A percentile compares a stretch with the other conserved stretches of the same genome.
Evolutionary conservation across 1,140 invertebrate genomes (phyloP).

Genomic region (Tetramorium simillimum): DNA sequence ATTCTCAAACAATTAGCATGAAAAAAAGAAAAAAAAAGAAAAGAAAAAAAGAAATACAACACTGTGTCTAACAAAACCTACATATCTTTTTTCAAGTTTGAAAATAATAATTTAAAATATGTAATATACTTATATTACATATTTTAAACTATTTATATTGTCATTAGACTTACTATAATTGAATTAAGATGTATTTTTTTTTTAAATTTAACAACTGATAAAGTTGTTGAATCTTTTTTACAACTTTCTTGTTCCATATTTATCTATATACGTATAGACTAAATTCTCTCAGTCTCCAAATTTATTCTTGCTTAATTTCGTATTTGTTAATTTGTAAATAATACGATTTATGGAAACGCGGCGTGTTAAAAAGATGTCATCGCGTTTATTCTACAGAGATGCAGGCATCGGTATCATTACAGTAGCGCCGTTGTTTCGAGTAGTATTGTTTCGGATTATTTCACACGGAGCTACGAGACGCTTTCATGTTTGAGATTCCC

Average conservation of each 20-base stretch:
- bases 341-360: background rate
- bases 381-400: background rate
- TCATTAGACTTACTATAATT: background rate
- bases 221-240: background rate
- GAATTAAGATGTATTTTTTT: background rate
- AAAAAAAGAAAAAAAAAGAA: too few relatives aligned
- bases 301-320: background rate
- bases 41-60: too few relatives aligned
- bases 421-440: conserved; percentile 54
- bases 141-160: too few relatives aligned
- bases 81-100: background rate
- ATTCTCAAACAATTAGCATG: background rate
- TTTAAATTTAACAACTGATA: background rate
- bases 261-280: background rate
- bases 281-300: background rate
- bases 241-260: background rate
- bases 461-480: conserved; percentile 57
- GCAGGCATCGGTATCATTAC: conserved; percentile 58
- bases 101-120: background rate
- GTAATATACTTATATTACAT: background rate
- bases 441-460: conserved; percentile 71
- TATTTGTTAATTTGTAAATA: background rate
- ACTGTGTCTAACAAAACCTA: too few relatives aligned
- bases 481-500: conserved; percentile 68
- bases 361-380: conserved; percentile 17